These are phyloP conservation scores for Morelia viridis DNA, from an alignment of 2,797 vertebrate genomes.

Conservation along the genomic window DNA sequence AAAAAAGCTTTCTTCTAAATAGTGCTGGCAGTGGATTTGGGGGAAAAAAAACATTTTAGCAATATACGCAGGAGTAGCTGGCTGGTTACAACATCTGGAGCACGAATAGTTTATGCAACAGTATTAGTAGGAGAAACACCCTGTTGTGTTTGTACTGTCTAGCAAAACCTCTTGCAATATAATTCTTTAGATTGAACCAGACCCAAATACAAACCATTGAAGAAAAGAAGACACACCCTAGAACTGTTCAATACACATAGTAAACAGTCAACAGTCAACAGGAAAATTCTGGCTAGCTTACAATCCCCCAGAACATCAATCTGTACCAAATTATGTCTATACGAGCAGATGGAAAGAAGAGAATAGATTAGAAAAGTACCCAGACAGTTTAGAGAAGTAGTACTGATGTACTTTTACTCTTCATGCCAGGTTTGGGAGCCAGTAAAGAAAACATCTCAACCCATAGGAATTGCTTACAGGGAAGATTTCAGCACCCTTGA, in stretches of 20 bases:
- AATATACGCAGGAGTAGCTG: not conserved
- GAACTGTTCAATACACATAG: constrained; percentile 15
- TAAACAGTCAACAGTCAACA: constrained; percentile 25
- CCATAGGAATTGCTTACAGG: no score
- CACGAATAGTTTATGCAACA: constrained; percentile 16
- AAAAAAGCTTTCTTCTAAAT: not conserved
- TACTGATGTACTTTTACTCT: not conserved
- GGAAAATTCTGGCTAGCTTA: constrained; percentile 18
- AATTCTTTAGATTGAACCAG: constrained; percentile 22
- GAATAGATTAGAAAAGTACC: not conserved
- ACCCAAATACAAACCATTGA: constrained; percentile 25
- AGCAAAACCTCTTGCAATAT: constrained; percentile 19
- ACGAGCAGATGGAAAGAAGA: not conserved
- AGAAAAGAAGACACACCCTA: constrained; percentile 34
- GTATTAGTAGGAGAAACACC: constrained; percentile 16
- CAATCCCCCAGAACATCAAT: constrained; percentile 3
- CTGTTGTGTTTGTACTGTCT: constrained; percentile 1
- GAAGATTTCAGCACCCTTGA: not conserved
- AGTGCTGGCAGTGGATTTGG: not conserved
- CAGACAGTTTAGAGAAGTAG: not conserved
- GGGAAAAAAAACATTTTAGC: not conserved
- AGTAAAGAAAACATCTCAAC: not conserved
- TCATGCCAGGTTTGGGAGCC: not conserved
- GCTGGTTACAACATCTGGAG: constrained; percentile 23
- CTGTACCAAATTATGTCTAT: constrained; percentile 15